Evolutionary conservation across 2,888 invertebrate genomes (phyloP).

Genomic region (Aspidiotus rigidus): DNA sequence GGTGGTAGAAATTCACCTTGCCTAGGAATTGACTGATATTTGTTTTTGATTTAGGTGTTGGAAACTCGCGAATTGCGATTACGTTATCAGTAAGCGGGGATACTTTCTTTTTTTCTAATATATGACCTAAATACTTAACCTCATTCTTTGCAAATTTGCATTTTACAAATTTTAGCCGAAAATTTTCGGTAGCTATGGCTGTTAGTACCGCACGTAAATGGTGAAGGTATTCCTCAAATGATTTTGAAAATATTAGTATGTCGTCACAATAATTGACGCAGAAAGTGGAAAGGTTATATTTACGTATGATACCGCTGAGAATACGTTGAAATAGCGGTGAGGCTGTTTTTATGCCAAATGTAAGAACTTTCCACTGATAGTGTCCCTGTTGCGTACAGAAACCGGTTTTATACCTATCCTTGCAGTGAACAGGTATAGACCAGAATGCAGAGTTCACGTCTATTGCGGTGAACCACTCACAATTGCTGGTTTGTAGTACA

Average conservation of each 20-base stretch:
- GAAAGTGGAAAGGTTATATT: conserved; percentile 25
- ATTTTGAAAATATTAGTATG: conserved; percentile 25
- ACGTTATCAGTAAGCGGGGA: conserved; percentile 28
- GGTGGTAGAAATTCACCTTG: conserved; percentile 32
- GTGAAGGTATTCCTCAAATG: conserved; percentile 4
- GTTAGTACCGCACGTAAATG: conserved; percentile 6
- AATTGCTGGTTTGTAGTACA: conserved; percentile 37
- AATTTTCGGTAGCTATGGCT: conserved; percentile 14
- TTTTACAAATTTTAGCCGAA: conserved; percentile 14
- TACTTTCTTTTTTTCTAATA: conserved; percentile 24
- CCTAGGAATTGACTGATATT: conserved; percentile 32
- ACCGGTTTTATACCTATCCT: conserved; percentile 29
- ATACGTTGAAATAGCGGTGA: conserved; percentile 34
- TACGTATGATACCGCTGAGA: conserved; percentile 27
- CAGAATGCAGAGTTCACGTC: conserved; percentile 34
- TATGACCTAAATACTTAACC: conserved; percentile 27
- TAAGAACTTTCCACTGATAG: conserved; percentile 22
- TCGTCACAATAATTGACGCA: conserved; percentile 30
- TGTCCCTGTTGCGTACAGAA: conserved; percentile 32
- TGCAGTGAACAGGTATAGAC: conserved; percentile 27
- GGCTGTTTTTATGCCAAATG: conserved; percentile 33
- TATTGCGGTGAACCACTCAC: conserved; percentile 15
- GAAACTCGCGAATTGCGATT: conserved; percentile 24
- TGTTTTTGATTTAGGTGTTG: conserved; percentile 20
- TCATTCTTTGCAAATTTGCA: conserved; percentile 14